Evolutionary conservation across 2,797 vertebrate genomes (phyloP), one percentile per base, ranked within the genome.

Genomic region (Macroramphosus scolopax): DNA sequence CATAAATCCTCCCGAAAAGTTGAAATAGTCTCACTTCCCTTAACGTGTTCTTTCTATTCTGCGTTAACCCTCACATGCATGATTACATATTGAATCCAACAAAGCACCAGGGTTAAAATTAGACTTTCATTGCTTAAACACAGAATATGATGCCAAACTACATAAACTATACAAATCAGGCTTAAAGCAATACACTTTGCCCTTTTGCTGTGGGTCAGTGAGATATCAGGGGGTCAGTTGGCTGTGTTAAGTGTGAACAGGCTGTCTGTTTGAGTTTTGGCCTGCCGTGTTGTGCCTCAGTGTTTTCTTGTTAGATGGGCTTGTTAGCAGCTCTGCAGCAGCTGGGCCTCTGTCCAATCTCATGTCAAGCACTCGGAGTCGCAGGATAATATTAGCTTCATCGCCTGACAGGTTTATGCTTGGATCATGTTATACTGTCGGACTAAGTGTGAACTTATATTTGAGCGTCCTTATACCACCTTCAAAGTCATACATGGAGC

Each of bases 251-350:
- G 53, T 55, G 30, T 16, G 39, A 53, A 50, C 11, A 17, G 31
- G 25, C 37, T 34, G 40, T 36, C 43, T 58, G 45, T 28, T 12
- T 9, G 18, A 20, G 17, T 31, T 25, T 24, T 22, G 16, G 16
- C 9, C 9, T 14, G n/a, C 8, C 3, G 34, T 36, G 9, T 42
- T 43, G 52, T 36, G 37, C 8, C 22, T 60, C 46, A 29, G n/a
- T 48, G 33, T 35, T 29, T 35, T 42, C 49, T 46, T 52, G 44
- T 69, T 41, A 30, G 20, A 48, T n/a, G 3, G 4, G 15, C 61
- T 67, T 54, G 42, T 67, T 59, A 56, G 32, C 39, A 17, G 32
- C 30, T 58, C 20, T 12, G 6, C 48, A 55, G 24, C 67, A 71
- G 56, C 78, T 53, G 59, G 36, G 6, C 51, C 39, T 52, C 36